These are phyloP conservation scores for Oikopleura dioica DNA, from an alignment of 23 tunicate genomes.

Conservation along the genomic window DNA sequence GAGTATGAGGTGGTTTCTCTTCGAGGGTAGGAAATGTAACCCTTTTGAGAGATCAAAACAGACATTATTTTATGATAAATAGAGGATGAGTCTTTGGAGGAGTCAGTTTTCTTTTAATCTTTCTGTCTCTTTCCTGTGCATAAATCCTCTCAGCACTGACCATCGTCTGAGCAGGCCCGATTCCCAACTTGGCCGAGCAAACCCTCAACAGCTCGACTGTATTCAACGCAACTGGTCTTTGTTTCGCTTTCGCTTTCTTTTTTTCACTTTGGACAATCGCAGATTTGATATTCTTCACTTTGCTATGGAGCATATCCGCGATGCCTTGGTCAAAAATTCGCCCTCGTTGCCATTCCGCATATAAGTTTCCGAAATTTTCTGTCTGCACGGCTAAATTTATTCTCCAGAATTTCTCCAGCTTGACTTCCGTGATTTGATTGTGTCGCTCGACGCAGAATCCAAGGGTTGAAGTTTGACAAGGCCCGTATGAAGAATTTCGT, in stretches of 20 bases:
- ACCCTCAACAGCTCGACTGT: constrained; percentile 88
- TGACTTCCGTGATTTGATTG: constrained; percentile 65
- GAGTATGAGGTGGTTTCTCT: constrained; percentile 88
- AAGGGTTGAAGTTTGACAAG: constrained; percentile 96
- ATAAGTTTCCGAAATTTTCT: neutral
- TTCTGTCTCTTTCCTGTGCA: no score
- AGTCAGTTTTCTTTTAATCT: no score
- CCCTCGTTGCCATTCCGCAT: constrained; percentile 22
- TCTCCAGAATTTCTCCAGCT: constrained; percentile 85
- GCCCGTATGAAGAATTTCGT: constrained; percentile 96
- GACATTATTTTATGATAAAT: no score
- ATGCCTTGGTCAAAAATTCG: constrained; percentile 59
- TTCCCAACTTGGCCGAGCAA: constrained; percentile 40
- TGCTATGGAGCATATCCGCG: constrained; percentile 42
- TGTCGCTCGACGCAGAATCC: constrained; percentile 95
- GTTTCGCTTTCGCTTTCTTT: constrained; percentile 45
- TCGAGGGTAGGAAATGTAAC: constrained; percentile 93
- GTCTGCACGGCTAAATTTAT: constrained; percentile 26
- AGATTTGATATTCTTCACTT: constrained; percentile 22
- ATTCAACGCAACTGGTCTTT: constrained; percentile 71
- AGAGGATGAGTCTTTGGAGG: no score
- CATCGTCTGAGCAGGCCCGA: constrained; percentile 94
- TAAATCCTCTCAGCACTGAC: neutral
- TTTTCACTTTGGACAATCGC: constrained; percentile 34
- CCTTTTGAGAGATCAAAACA: no score